These are phyloP conservation scores for Philopedon plagiatum DNA, from an alignment of 2,888 invertebrate species.

Conservation along the genomic window DNA sequence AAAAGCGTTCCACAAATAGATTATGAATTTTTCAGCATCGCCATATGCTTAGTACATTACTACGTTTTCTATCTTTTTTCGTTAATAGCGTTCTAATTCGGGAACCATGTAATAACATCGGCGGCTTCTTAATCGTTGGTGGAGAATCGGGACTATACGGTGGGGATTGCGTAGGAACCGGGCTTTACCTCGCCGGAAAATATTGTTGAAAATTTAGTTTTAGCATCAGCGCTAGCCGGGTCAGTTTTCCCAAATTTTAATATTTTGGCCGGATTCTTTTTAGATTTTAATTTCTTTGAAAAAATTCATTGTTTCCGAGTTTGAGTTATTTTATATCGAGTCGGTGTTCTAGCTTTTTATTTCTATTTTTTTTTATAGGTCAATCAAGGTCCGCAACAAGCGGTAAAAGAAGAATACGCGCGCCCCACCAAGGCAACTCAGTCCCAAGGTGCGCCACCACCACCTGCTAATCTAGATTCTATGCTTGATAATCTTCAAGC, in stretches of 20 bases:
- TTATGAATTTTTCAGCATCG: constrained; percentile 38
- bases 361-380: constrained; percentile 68
- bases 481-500: constrained; percentile 96
- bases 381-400: constrained; percentile 76
- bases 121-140: constrained; percentile 32
- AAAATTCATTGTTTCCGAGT: background rate
- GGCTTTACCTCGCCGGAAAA: constrained; percentile 57
- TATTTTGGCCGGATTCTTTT: background rate
- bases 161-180: constrained; percentile 58
- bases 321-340: background rate
- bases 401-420: constrained; percentile 80
- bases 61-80: constrained; percentile 38
- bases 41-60: constrained; percentile 31
- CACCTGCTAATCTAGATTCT: constrained; percentile 72
- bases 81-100: constrained; percentile 37
- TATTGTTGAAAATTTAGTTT: constrained; percentile 47
- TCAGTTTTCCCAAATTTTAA: constrained; percentile 36
- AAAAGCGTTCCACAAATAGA: constrained; percentile 60
- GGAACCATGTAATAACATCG: constrained; percentile 22
- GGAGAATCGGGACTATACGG: constrained; percentile 34
- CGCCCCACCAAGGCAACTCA: constrained; percentile 73
- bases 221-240: constrained; percentile 31
- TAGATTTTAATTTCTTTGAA: constrained; percentile 8
- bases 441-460: constrained; percentile 64
- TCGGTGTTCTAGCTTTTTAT: background rate